Conservation (phyloP, 2,888 invertebrate species). For the Tuta absoluta region DNA sequence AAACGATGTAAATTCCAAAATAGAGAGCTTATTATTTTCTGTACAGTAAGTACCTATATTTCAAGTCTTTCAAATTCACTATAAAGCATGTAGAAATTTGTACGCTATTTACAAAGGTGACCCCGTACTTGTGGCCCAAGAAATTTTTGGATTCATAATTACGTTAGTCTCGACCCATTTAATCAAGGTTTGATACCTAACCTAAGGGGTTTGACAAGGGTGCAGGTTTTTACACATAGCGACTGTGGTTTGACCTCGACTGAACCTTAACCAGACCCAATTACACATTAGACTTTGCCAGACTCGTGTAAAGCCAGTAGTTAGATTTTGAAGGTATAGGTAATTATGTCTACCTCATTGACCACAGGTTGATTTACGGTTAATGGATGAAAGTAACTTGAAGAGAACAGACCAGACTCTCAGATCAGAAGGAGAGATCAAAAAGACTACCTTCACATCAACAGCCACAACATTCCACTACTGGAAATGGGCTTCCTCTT, state of each 20-base stretch:
- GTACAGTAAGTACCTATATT: no score
- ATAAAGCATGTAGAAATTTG: neutral
- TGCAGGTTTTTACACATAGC: conserved; percentile 4
- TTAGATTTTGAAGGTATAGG: neutral
- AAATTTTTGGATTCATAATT: conserved; percentile 10
- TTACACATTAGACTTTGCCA: conserved; percentile 3
- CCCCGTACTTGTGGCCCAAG: neutral
- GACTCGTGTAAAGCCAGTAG: neutral
- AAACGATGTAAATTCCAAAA: no score
- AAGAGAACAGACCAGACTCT: no score
- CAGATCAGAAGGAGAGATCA: no score
- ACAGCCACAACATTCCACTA: no score
- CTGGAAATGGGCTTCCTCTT: no score
- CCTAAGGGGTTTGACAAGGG: neutral
- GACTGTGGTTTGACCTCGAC: conserved; percentile 1
- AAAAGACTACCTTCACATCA: no score
- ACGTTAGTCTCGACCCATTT: neutral
- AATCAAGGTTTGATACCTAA: neutral
- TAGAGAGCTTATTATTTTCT: no score
- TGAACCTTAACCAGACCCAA: conserved; percentile 6
- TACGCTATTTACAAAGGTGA: neutral
- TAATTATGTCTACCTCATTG: no score
- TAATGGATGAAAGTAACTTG: no score
- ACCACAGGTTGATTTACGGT: no score
- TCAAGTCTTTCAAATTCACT: no score